Conservation (phyloP, 2,113 vertebrate species). For the Salvelinus alpinus region DNA sequence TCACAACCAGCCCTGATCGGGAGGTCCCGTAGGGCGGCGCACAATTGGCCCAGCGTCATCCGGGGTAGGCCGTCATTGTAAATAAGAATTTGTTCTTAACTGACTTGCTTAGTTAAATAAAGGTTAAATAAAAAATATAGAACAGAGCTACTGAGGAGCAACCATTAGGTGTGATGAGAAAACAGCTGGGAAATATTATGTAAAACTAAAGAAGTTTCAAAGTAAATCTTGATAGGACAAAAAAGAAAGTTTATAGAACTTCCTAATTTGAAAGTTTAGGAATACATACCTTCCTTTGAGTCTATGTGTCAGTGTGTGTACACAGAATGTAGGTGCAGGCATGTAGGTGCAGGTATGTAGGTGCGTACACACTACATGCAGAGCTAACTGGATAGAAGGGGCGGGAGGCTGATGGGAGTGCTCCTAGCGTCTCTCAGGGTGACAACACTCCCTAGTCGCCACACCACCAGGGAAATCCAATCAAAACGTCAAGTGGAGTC, state of each 20-base stretch:
- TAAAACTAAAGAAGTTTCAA: too few species aligned
- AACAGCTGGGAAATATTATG: too few species aligned
- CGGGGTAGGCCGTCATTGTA: too few species aligned
- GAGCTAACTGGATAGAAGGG: not conserved
- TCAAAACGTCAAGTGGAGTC: not conserved
- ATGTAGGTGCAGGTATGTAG: not conserved
- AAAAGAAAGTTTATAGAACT: too few species aligned
- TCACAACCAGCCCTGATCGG: too few species aligned
- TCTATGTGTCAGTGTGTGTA: not conserved
- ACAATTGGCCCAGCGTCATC: too few species aligned
- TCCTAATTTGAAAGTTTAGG: too few species aligned
- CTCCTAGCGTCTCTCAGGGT: not conserved
- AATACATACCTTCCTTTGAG: not conserved
- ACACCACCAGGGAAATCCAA: slow-evolving; percentile 1
- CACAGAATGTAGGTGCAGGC: not conserved
- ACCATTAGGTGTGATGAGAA: not conserved
- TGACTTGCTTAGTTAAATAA: too few species aligned
- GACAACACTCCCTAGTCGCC: not conserved
- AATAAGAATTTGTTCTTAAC: too few species aligned
- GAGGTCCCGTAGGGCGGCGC: too few species aligned
- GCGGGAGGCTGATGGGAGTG: not conserved
- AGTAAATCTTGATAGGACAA: too few species aligned
- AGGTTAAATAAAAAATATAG: not conserved
- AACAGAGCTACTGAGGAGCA: not conserved
- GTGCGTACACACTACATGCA: not conserved